These are phyloP conservation scores for Latrodectus elegans DNA, from an alignment of 2,888 invertebrate genomes.

Conservation along the genomic window DNA sequence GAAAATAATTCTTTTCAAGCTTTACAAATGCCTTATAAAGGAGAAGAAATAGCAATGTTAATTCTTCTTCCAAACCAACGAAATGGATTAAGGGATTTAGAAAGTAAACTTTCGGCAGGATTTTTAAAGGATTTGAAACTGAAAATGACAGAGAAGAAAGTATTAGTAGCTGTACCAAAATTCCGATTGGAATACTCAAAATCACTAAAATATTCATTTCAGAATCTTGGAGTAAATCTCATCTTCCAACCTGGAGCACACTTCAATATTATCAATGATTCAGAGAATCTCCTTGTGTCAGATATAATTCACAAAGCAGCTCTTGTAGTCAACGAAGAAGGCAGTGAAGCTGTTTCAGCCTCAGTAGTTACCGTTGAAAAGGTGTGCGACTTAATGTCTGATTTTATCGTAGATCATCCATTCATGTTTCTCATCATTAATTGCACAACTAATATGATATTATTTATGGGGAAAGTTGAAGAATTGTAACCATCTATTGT, in stretches of 20 bases:
- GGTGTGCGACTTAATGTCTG: not conserved
- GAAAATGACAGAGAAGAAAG: not conserved
- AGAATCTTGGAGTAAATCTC: slow-evolving; percentile 82
- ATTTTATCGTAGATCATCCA: slow-evolving; percentile 27
- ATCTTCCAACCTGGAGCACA: slow-evolving; percentile 80
- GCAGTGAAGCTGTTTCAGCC: slow-evolving; percentile 85
- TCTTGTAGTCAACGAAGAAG: slow-evolving; percentile 90
- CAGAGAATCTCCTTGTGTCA: slow-evolving; percentile 78
- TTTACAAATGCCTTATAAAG: slow-evolving; percentile 53
- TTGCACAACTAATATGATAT: slow-evolving; percentile 5
- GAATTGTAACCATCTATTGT: not conserved
- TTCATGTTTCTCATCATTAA: slow-evolving; percentile 19
- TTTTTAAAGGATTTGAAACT: slow-evolving; percentile 9
- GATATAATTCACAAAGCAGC: slow-evolving; percentile 88
- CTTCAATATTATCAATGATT: slow-evolving; percentile 70
- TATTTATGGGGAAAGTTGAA: slow-evolving; percentile 26
- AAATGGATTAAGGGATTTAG: slow-evolving; percentile 8
- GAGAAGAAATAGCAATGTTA: slow-evolving; percentile 46
- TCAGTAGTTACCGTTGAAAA: slow-evolving; percentile 74
- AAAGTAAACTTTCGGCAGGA: slow-evolving; percentile 14
- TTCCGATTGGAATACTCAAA: slow-evolving; percentile 13
- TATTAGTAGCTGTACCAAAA: not conserved
- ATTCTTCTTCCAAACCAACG: slow-evolving; percentile 45
- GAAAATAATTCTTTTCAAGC: slow-evolving; percentile 23
- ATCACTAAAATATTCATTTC: not conserved